Percentiles rank a stretch among this genome's conserved stretches.
phyloP scores from a whole-genome alignment of 2,888 invertebrate genomes.

The Polydrusus pterygomalis region DNA sequence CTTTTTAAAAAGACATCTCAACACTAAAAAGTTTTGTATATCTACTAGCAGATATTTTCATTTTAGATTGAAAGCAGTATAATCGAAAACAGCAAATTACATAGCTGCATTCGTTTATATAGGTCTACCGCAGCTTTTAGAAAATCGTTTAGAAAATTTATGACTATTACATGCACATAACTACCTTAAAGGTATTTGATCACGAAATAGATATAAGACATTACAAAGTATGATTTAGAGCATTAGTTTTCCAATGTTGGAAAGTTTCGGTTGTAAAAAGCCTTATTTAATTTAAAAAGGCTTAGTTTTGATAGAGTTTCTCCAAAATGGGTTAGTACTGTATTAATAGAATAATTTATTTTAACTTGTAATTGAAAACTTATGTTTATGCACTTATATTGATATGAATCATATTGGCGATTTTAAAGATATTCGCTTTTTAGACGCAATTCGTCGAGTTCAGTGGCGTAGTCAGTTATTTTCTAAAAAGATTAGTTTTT shows the following conservation, averaged over 20 bases:
- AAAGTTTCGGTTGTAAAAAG: constrained; percentile 42
- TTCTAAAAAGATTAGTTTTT: too few relatives aligned
- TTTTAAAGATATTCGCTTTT: too few relatives aligned
- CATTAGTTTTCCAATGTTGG: constrained; percentile 32
- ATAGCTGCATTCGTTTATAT: constrained; percentile 21
- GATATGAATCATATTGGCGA: too few relatives aligned
- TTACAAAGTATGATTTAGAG: constrained; percentile 32
- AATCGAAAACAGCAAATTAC: background rate
- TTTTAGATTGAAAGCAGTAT: background rate
- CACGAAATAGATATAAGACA: constrained; percentile 44
- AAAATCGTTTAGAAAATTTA: constrained; percentile 47
- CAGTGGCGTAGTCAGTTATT: too few relatives aligned
- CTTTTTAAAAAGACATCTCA: too few relatives aligned
- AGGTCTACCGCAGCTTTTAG: constrained; percentile 31
- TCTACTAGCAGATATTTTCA: background rate
- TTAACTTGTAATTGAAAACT: background rate
- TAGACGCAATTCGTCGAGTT: too few relatives aligned
- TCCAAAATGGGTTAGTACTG: constrained; percentile 11
- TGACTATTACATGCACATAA: constrained; percentile 47
- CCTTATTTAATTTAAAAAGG: constrained; percentile 27
- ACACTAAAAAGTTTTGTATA: too few relatives aligned
- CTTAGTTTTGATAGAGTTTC: background rate
- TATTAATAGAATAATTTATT: constrained; percentile 1
- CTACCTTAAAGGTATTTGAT: constrained; percentile 42
- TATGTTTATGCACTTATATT: background rate